A percentile compares a stretch with the other conserved stretches of the same genome.
Conservation (phyloP, 2,113 vertebrate genomes). For the Notarius lentiginosus region DNA sequence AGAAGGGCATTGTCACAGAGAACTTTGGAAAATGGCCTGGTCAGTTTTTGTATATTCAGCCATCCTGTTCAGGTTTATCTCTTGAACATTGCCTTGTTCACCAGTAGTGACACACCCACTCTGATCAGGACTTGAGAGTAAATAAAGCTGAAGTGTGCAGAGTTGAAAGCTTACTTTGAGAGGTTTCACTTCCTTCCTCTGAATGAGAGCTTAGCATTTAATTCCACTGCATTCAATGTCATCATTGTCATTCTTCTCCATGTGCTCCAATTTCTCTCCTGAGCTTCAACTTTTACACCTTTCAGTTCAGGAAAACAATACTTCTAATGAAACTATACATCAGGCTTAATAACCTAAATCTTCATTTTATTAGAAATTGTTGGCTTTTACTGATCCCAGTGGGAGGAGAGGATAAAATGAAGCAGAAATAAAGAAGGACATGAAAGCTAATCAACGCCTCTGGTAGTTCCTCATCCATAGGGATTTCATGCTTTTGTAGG, state of each 20-base stretch:
- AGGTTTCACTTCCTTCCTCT: not conserved
- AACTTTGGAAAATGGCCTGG: not conserved
- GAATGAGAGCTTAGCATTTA: slow-evolving; percentile 6
- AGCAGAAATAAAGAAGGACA: not conserved
- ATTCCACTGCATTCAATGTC: not conserved
- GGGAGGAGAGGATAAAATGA: not conserved
- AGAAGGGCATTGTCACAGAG: not conserved
- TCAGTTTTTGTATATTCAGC: not conserved
- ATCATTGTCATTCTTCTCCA: slow-evolving; percentile 21
- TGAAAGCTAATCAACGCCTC: slow-evolving; percentile 6
- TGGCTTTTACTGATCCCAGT: not conserved
- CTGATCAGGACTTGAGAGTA: not conserved
- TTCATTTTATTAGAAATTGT: slow-evolving; percentile 7
- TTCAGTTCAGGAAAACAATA: slow-evolving; percentile 10
- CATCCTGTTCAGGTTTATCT: not conserved
- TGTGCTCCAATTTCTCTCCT: slow-evolving; percentile 2
- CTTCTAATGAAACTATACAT: slow-evolving; percentile 15
- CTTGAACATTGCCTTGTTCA: not conserved
- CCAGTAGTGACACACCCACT: not conserved
- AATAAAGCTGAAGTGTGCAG: not conserved
- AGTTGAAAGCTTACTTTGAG: slow-evolving; percentile 3
- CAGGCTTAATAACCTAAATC: slow-evolving; percentile 17
- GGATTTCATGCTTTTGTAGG: slow-evolving; percentile 13
- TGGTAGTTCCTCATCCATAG: not conserved
- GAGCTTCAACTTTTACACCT: slow-evolving; percentile 19